These are phyloP conservation scores for Trichopoda pennipes DNA, from an alignment of 2,888 invertebrate genomes.

Conservation along the genomic window DNA sequence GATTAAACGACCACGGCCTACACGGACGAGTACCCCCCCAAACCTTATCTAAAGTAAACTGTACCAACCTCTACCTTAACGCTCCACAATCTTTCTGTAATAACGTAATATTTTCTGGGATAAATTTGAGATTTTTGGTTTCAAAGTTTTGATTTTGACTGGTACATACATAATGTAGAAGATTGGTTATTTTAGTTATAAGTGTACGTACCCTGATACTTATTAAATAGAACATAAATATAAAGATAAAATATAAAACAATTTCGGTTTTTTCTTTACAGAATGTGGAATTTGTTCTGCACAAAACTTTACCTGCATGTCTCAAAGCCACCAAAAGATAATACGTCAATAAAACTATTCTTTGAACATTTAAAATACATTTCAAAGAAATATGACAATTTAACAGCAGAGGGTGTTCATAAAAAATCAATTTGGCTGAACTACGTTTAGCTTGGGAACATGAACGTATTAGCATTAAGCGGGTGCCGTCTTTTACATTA, in stretches of 20 bases:
- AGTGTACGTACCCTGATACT: too few species aligned
- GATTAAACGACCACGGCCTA: too few species aligned
- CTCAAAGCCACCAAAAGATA: conserved; percentile 96
- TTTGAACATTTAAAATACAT: conserved; percentile 85
- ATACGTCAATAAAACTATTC: conserved; percentile 87
- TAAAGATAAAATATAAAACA: neutral
- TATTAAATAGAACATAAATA: too few species aligned
- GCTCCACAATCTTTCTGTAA: too few species aligned
- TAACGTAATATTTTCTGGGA: too few species aligned
- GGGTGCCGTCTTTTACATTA: conserved; percentile 95
- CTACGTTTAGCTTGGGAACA: conserved; percentile 97
- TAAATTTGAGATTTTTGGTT: too few species aligned
- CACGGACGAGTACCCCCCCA: too few species aligned
- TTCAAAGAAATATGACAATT: conserved; percentile 81
- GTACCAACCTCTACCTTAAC: too few species aligned
- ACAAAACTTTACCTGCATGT: conserved; percentile 91
- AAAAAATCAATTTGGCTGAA: conserved; percentile 98
- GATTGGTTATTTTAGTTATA: too few species aligned
- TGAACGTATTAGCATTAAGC: conserved; percentile 95
- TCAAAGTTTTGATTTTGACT: too few species aligned
- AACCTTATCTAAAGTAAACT: too few species aligned
- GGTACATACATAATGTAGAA: too few species aligned
- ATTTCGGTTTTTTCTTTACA: conserved; percentile 76
- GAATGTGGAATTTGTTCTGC: conserved; percentile 94
- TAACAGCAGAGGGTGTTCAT: conserved; percentile 87